These are phyloP conservation scores for Sturnus vulgaris DNA, from an alignment of 2,113 vertebrate species.

Conservation along the genomic window DNA sequence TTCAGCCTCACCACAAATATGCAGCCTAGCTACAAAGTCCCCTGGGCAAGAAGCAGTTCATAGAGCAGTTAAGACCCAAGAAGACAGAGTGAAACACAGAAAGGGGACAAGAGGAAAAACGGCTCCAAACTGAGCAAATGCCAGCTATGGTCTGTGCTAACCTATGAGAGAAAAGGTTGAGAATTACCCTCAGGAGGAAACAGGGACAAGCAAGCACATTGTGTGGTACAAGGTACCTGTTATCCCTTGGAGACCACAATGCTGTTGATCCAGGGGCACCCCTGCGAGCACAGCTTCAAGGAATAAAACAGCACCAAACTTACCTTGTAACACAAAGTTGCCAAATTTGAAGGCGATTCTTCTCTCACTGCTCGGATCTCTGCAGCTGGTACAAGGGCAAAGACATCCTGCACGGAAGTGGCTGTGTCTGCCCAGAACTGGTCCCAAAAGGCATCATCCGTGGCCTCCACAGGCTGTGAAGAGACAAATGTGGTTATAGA, in stretches of 20 bases:
- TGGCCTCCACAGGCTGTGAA: conserved; percentile 92
- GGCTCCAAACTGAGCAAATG: background rate
- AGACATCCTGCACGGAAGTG: conserved; percentile 96
- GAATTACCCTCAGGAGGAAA: background rate
- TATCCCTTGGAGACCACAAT: background rate
- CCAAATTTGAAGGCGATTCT: conserved; percentile 96
- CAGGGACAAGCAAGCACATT: background rate
- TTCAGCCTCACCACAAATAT: background rate
- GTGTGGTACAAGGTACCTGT: background rate
- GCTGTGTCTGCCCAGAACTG: conserved; percentile 97
- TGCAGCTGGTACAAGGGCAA: conserved; percentile 93
- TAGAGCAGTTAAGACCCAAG: background rate
- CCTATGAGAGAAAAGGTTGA: background rate
- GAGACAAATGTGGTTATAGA: background rate
- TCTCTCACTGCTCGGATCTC: conserved; percentile 96
- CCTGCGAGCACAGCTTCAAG: background rate
- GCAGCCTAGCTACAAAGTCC: background rate
- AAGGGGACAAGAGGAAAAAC: background rate
- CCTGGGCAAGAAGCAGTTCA: background rate
- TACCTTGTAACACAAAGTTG: conserved; percentile 98
- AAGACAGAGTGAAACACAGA: background rate
- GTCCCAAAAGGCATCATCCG: conserved; percentile 97
- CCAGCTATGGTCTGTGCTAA: background rate
- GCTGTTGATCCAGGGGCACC: background rate
- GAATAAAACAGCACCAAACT: background rate